phyloP scores from a whole-genome alignment of 2,888 invertebrate species.

The Smittia sp. region DNA sequence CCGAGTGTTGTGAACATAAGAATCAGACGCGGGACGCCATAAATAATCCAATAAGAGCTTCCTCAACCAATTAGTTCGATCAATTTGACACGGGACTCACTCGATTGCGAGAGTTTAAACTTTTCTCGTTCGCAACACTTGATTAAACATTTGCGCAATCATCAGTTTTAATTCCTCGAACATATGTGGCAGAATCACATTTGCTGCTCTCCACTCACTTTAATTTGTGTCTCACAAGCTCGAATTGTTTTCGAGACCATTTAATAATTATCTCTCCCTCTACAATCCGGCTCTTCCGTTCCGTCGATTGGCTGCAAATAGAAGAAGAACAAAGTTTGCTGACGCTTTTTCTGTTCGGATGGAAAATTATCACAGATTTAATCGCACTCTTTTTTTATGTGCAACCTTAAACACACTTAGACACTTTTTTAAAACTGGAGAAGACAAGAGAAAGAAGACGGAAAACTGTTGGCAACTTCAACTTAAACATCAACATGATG shows the following conservation, averaged over 20 bases:
- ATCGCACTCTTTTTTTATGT: background rate
- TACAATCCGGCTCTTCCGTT: background rate
- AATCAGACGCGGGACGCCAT: conserved; percentile 5
- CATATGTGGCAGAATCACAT: background rate
- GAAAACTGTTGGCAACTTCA: conserved; percentile 13
- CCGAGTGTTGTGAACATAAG: background rate
- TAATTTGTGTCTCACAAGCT: background rate
- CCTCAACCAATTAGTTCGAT: conserved; percentile 20
- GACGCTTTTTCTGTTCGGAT: background rate
- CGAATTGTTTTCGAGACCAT: conserved; percentile 3
- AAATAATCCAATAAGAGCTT: conserved; percentile 22
- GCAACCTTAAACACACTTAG: conserved; percentile 20
- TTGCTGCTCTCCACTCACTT: background rate
- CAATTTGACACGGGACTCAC: conserved; percentile 23
- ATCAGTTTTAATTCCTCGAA: conserved; percentile 21
- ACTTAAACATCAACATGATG: conserved; percentile 35
- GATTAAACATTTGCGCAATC: conserved; percentile 26
- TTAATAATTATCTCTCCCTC: conserved; percentile 27
- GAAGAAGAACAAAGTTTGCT: conserved; percentile 3
- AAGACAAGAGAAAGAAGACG: background rate
- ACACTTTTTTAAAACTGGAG: conserved; percentile 20
- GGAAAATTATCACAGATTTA: conserved; percentile 29
- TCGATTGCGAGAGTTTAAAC: conserved; percentile 1
- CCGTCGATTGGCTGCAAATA: conserved; percentile 15
- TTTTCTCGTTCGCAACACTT: conserved; percentile 13